Evolutionary conservation across 2,888 invertebrate genomes (phyloP).

Genomic region (Ptychoptera albimana): DNA sequence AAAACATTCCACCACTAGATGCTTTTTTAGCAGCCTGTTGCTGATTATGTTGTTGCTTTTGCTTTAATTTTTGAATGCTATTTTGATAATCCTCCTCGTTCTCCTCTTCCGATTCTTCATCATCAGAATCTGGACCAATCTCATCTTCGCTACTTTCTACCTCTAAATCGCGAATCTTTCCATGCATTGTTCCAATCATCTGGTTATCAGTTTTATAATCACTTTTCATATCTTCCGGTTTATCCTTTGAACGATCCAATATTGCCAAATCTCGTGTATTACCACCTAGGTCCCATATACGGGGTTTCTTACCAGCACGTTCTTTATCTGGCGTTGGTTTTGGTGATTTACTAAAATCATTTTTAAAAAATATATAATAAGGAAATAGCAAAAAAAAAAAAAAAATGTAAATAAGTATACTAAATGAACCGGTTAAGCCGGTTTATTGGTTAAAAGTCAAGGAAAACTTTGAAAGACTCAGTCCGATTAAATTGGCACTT

Average conservation of each 20-base stretch:
- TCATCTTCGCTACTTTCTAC: conserved; percentile 53
- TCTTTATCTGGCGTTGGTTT: conserved; percentile 35
- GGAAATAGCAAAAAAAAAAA: neutral
- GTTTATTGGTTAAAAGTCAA: conserved; percentile 23
- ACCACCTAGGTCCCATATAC: conserved; percentile 81
- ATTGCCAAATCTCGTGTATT: conserved; percentile 54
- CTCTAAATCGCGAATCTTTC: conserved; percentile 66
- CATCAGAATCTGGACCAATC: neutral
- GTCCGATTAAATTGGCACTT: too few species aligned
- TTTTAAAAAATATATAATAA: conserved; percentile 8
- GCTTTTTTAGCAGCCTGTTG: conserved; percentile 15
- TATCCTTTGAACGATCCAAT: conserved; percentile 70
- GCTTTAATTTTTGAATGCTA: conserved; percentile 2
- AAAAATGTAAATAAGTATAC: neutral
- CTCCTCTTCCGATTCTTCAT: conserved; percentile 42
- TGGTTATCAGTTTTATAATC: conserved; percentile 47
- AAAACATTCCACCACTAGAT: conserved; percentile 51
- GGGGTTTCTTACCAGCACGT: conserved; percentile 73
- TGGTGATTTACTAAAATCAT: conserved; percentile 30
- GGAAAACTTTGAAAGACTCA: too few species aligned
- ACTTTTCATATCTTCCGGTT: conserved; percentile 43
- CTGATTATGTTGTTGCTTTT: conserved; percentile 20
- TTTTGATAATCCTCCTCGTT: conserved; percentile 31
- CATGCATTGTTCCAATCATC: conserved; percentile 74
- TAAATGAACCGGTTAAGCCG: neutral